Evolutionary conservation across 2,888 invertebrate species (phyloP), one percentile per base, ranked within the genome.

Genomic region (Seira sanloemensis): DNA sequence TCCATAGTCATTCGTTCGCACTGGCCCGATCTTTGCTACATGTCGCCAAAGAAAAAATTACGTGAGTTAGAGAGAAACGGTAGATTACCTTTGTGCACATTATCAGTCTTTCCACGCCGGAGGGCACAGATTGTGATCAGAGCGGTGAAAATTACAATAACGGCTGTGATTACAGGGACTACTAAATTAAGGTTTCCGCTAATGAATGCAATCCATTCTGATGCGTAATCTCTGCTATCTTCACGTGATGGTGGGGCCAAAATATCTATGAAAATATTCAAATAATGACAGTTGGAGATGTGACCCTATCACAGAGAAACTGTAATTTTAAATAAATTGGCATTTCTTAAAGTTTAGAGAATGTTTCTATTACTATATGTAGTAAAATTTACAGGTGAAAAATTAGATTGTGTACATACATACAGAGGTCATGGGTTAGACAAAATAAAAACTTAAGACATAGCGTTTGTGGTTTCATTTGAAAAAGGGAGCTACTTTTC

Each of bases 111-210:
- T 86, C 96, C 95, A 91, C 97, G 96, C 91, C 95, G 94, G 90
- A 97, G 95, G 90, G 97, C 96, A 94, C 97, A 97, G 91, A 97
- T 96, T 91, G 98, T 97, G 91, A 96, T 95, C 91, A 97, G 94
- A 90, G 97, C 97, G 92, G 97, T 96, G 92, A 97, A 95, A 92
- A 97, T 96, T 92, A 98, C 97, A 91, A 97, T 94, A 90, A 96
- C 93, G 90, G 97, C 97, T 89, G 97, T 97, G 91, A 96, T 96
- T 90, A 97, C 96, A 80, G 97, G 97, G 91, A 98, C 96, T 92
- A 98, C 96, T 91, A 98, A 94, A 93, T 97, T 97, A 91, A 97
- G 94, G 93, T 97, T 84, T 78, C 84, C 86, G 68, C 88, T 86
- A 82, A 88, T 80, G 79, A 85, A 88, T 81, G 86, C 82, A 71